Percentiles rank a stretch among this genome's conserved stretches.
phyloP scores from a whole-genome alignment of 2,888 invertebrate species.

The Tipula unca region DNA sequence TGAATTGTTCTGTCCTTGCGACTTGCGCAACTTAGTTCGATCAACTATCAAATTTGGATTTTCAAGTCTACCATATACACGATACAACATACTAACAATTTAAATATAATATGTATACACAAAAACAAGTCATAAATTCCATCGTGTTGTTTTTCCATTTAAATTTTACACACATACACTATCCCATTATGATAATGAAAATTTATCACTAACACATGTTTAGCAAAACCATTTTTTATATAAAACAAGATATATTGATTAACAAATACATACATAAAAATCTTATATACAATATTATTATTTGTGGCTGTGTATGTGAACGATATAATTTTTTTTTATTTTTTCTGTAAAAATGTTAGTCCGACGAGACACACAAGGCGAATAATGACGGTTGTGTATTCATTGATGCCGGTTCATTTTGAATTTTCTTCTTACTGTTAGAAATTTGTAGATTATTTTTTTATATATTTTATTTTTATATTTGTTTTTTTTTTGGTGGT shows the following conservation, averaged over 20 bases:
- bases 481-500: neutral
- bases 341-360: neutral
- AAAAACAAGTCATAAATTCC: neutral
- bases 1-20: too few relatives aligned
- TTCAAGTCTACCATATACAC: too few relatives aligned
- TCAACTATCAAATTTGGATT: too few relatives aligned
- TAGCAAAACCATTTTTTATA: neutral
- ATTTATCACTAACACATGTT: neutral
- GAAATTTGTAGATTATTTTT: neutral
- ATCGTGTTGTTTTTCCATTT: neutral
- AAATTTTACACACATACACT: neutral
- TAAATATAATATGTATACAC: neutral
- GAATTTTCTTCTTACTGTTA: neutral
- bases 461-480: neutral
- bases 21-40: neutral
- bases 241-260: slow-evolving; percentile 3
- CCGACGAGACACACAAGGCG: slow-evolving; percentile 9
- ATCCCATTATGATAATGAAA: slow-evolving; percentile 2
- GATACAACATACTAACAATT: neutral
- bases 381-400: slow-evolving; percentile 17
- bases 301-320: neutral
- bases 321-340: neutral
- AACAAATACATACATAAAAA: neutral
- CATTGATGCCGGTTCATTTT: slow-evolving; percentile 17
- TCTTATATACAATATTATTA: neutral